Base-by-base conservation (phyloP, 2,797 vertebrate species). In the Siniperca obscura region DNA sequence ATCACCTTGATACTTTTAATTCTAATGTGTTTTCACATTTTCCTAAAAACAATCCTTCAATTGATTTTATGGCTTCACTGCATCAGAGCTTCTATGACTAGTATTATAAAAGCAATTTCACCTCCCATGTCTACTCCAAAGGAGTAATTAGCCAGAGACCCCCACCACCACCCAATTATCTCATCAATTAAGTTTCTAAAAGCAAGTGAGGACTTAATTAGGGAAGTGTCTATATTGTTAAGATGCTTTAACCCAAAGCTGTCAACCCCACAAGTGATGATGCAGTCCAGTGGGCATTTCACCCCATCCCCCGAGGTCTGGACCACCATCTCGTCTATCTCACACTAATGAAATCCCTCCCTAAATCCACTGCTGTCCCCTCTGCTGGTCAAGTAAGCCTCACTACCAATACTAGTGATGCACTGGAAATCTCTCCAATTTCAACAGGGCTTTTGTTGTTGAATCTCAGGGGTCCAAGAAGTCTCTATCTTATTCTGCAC, bases 171-270 rank as follows among this genome's bases (percentile, higher is more conserved):
- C 72, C 82, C 92, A 94, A 95, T 95, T 95, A 95, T 95, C 88
- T 91, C 89, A 95, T 96, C 94, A 95, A 94, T 95, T 93, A 92
- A 77, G 81, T 93, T 93, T 89, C 86, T 91, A 87, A 89, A 87
- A 93, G 89, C 83, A 87, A 91, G 89, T 83, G 83, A 94, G 87
- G 82, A 91, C 87, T 92, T 94, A 93, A 95, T 95, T 94, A 94
- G 87, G 74, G 44, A 89, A 87, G 79, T 94, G 93, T 90, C 92
- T 90, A 80, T 88, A 85, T 78, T 72, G 74, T 79, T 87, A 88
- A 88, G 83, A 93, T 81, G 78, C 82, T 88, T 86, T 91, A 89
- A 91, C 85, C 85, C 82, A 84, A 87, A 86, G 80, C 91, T 93
- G 91, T 95, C 95, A 93, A 81, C 74, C 73, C 64, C 67, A 91